Base-by-base conservation (phyloP, 2,888 invertebrate genomes). In the Electrophaes corylata region DNA sequence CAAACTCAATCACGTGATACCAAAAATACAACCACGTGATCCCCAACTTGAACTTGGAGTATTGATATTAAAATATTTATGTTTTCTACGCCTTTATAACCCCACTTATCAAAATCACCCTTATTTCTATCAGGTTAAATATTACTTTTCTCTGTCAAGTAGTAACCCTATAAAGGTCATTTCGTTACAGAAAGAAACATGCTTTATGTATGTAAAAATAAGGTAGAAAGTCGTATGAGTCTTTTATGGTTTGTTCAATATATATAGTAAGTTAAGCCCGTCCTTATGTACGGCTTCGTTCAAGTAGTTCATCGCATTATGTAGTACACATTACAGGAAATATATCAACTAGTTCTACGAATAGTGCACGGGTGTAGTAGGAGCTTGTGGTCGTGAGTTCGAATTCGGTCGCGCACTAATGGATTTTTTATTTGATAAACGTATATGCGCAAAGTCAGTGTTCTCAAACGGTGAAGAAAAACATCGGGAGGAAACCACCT, bases 281-380 rank as follows among this genome's bases (percentile, higher is more conserved):
- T 69, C 80, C 81, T 81, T 73, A 71, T 49, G 51, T 76, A 69
- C 23, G 84, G 78, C 73, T 55, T 55, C 47, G 10, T 37, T 37
- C 16, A 16, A 16, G 23, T 14, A 20, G 5, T 81, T 86, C 87
- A 86, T 87, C 85, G 83, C 81, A 84, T 87, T 86, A 87, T 41
- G 50, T 56, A 70, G 31, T 35, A 14, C 16, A 77, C 78, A 76
- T 79, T 72, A 40, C 40, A 45, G 56, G 56, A 79, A 77, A 75
- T 78, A n/a, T n/a, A n/a, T n/a, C n/a, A n/a, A n/a, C n/a, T n/a
- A n/a, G n/a, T n/a, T n/a, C n/a, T n/a, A n/a, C n/a, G n/a, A n/a
- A n/a, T n/a, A n/a, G n/a, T n/a, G n/a, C n/a, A n/a, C n/a, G n/a
- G n/a, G n/a, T n/a, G n/a, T n/a, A n/a, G n/a, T n/a, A n/a, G n/a